Evolutionary conservation across 2,888 invertebrate genomes (phyloP).

Genomic region (Ochropleura plecta): DNA sequence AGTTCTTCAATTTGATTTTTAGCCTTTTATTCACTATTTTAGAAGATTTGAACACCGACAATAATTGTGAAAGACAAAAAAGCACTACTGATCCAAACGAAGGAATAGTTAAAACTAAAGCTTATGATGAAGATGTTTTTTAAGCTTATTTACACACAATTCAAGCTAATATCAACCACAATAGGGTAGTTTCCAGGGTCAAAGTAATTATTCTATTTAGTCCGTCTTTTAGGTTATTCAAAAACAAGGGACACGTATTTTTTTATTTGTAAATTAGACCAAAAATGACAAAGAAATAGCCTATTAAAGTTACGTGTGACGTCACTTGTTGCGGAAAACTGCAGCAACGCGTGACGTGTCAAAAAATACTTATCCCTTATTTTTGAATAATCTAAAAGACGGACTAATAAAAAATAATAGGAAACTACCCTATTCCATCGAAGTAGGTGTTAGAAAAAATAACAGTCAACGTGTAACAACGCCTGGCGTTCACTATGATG

Average conservation of each 20-base stretch:
- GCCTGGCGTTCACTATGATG: neutral
- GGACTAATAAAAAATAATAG: too few relatives aligned
- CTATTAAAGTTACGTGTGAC: too few relatives aligned
- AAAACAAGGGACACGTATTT: too few relatives aligned
- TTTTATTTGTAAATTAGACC: too few relatives aligned
- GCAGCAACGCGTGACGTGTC: too few relatives aligned
- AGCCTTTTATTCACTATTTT: conserved; percentile 10
- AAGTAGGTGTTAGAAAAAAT: conserved; percentile 2
- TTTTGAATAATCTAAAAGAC: too few relatives aligned
- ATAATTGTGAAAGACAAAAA: neutral
- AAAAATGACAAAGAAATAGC: too few relatives aligned
- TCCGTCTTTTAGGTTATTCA: too few relatives aligned
- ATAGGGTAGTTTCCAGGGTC: neutral
- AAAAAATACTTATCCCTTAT: too few relatives aligned
- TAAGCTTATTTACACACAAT: conserved; percentile 3
- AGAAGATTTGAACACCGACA: neutral
- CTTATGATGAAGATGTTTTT: neutral
- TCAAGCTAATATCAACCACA: conserved; percentile 13
- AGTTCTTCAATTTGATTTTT: conserved; percentile 8
- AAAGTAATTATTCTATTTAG: neutral
- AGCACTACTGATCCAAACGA: conserved; percentile 12
- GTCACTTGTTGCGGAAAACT: too few relatives aligned
- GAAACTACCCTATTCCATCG: too few relatives aligned
- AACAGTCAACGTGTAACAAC: conserved; percentile 8
- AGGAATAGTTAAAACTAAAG: conserved; percentile 8